Conservation (phyloP, 2,888 invertebrate species). For the Philaethria dido region DNA sequence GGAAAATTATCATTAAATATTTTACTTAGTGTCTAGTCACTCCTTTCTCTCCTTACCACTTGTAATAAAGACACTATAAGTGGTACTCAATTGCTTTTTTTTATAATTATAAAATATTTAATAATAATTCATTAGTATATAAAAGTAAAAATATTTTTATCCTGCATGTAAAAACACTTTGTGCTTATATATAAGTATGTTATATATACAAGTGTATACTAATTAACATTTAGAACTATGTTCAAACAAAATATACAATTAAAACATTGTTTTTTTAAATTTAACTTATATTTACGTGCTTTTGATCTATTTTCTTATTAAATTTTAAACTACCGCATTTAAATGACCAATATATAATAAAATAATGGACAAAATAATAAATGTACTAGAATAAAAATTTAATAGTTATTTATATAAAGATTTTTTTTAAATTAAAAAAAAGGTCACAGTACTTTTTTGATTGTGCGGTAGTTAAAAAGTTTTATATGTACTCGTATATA, state of each 20-base stretch:
- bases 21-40: too few relatives aligned
- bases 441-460: too few relatives aligned
- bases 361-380: background rate
- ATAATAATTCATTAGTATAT: background rate
- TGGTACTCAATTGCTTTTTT: too few relatives aligned
- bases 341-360: background rate
- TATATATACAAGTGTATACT: slow-evolving; percentile 44
- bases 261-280: slow-evolving; percentile 14
- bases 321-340: background rate
- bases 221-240: slow-evolving; percentile 63
- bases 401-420: too few relatives aligned
- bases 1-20: background rate
- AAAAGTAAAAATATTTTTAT: slow-evolving; percentile 39
- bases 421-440: too few relatives aligned
- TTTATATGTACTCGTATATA: background rate
- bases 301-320: background rate
- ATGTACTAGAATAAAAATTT: background rate
- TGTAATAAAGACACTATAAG: too few relatives aligned
- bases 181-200: slow-evolving; percentile 38
- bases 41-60: too few relatives aligned
- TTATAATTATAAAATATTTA: background rate
- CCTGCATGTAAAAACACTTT: slow-evolving; percentile 44
- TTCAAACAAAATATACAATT: slow-evolving; percentile 72
- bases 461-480: background rate
- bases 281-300: slow-evolving; percentile 4